Evolutionary conservation across 2,797 vertebrate species (phyloP).

Genomic region (Cygnus olor): DNA sequence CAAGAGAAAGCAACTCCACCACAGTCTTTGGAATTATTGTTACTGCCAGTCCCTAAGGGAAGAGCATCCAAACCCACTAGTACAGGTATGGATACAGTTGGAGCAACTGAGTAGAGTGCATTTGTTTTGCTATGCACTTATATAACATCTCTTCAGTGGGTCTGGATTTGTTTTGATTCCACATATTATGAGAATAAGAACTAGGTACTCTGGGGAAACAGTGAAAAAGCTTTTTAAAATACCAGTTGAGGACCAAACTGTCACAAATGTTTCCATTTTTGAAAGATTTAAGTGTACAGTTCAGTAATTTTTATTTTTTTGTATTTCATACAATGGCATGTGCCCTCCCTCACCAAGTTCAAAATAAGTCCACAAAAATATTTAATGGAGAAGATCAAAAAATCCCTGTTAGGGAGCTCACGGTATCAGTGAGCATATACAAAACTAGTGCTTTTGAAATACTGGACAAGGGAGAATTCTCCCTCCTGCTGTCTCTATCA

Average conservation of each 20-base stretch:
- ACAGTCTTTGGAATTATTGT: constrained; percentile 90
- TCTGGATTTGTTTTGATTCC: constrained; percentile 7
- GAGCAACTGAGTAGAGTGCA: neutral
- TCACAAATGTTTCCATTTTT: constrained; percentile 48
- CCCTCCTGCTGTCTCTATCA: constrained; percentile 66
- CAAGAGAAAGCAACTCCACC: constrained; percentile 87
- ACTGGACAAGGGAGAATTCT: constrained; percentile 63
- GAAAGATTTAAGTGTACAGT: constrained; percentile 39
- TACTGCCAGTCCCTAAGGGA: constrained; percentile 92
- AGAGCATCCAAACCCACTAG: constrained; percentile 88
- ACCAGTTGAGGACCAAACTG: constrained; percentile 18
- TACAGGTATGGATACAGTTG: constrained; percentile 83
- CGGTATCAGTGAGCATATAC: constrained; percentile 48
- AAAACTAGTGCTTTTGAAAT: constrained; percentile 71
- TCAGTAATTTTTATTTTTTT: neutral
- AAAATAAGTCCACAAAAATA: constrained; percentile 51
- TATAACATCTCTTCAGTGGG: neutral
- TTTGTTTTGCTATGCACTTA: constrained; percentile 2
- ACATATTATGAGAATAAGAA: constrained; percentile 26
- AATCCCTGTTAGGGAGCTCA: constrained; percentile 41
- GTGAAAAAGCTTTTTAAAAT: constrained; percentile 49
- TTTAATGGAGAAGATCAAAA: constrained; percentile 75
- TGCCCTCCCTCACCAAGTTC: constrained; percentile 45
- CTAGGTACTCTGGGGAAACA: constrained; percentile 36
- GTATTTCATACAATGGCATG: constrained; percentile 48